A percentile compares a stretch with the other conserved stretches of the same genome.
These are phyloP conservation scores for Pocota personata DNA, from an alignment of 2,888 invertebrate species.

Conservation along the genomic window DNA sequence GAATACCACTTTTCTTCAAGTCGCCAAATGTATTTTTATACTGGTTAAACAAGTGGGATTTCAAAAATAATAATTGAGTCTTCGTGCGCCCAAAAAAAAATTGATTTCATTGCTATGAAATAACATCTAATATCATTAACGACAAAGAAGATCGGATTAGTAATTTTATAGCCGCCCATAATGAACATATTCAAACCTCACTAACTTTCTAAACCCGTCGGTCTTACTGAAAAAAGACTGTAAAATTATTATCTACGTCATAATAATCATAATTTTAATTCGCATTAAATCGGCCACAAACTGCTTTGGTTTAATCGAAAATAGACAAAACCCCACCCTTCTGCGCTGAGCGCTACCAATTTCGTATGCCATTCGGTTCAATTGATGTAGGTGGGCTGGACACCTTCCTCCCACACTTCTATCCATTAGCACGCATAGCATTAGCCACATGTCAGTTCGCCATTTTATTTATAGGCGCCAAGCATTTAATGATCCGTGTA, in stretches of 20 bases:
- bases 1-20: no score
- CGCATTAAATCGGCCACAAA: constrained; percentile 36
- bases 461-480: constrained; percentile 51
- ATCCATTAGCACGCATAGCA: constrained; percentile 40
- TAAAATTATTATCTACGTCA: constrained; percentile 43
- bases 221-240: background rate
- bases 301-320: constrained; percentile 26
- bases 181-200: background rate
- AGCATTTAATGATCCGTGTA: constrained; percentile 62
- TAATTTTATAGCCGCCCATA: background rate
- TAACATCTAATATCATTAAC: background rate
- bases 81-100: background rate
- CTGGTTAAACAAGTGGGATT: no score
- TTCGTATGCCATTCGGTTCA: constrained; percentile 24
- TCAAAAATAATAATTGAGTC: no score
- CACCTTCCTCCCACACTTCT: background rate
- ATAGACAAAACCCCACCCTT: constrained; percentile 3
- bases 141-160: background rate
- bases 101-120: background rate
- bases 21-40: no score
- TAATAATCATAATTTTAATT: constrained; percentile 19
- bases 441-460: constrained; percentile 40
- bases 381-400: constrained; percentile 16
- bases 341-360: background rate
- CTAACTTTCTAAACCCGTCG: background rate